phyloP scores from a whole-genome alignment of 2,797 vertebrate species.

The Trematomus bernacchii region DNA sequence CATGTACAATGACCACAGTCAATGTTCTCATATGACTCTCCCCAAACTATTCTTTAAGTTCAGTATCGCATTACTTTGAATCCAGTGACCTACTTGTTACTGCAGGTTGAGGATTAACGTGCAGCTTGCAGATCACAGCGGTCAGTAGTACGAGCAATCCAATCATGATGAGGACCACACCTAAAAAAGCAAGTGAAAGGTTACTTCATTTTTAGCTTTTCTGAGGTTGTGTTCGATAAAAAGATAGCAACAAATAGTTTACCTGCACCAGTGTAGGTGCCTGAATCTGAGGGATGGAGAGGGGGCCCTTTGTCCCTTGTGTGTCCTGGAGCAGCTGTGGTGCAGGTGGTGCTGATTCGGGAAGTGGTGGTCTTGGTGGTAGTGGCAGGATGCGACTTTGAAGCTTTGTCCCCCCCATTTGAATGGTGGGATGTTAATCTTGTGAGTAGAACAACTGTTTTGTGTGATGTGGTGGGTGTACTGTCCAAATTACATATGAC shows the following conservation, averaged over 20 bases:
- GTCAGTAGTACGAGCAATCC: no score
- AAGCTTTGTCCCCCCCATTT: not conserved
- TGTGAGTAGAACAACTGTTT: not conserved
- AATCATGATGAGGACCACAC: constrained; percentile 37
- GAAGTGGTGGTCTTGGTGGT: not conserved
- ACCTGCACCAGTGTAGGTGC: constrained; percentile 57
- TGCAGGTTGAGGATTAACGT: no score
- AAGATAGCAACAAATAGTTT: constrained; percentile 8
- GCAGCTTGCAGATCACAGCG: no score
- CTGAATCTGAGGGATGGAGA: rapidly evolving
- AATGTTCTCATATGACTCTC: no score
- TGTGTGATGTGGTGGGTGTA: not conserved
- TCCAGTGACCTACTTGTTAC: no score
- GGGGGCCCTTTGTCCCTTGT: rapidly evolving
- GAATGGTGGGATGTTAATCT: not conserved
- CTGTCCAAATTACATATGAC: constrained; percentile 44
- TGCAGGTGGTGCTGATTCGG: not conserved
- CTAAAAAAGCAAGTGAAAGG: constrained; percentile 34
- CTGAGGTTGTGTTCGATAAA: not conserved
- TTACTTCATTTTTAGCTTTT: constrained; percentile 12
- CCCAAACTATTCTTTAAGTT: no score
- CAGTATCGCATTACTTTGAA: no score
- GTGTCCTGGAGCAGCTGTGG: no score
- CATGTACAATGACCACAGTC: no score
- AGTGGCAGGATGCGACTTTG: not conserved